These are phyloP conservation scores for Noctua fimbriata DNA, from an alignment of 2,888 invertebrate species.

Conservation along the genomic window DNA sequence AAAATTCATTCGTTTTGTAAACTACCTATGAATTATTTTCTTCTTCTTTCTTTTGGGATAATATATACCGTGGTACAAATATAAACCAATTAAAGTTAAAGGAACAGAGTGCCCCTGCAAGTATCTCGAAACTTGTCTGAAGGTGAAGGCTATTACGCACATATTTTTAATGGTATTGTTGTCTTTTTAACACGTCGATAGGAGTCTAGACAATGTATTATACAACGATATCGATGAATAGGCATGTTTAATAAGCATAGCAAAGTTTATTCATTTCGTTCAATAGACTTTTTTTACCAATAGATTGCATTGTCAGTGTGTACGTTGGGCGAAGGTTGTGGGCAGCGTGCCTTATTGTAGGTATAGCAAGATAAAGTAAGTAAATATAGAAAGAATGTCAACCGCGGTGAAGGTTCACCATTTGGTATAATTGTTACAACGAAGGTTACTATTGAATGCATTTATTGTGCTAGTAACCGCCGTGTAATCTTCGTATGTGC, in stretches of 20 bases:
- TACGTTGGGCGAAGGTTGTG: constrained; percentile 49
- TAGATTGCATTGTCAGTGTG: constrained; percentile 39
- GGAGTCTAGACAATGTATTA: not conserved
- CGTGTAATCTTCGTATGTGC: constrained; percentile 16
- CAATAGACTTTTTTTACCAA: constrained; percentile 25
- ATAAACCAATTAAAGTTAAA: not conserved
- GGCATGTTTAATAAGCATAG: not conserved
- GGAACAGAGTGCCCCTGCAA: not conserved
- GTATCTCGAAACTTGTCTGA: not conserved
- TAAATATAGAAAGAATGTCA: constrained; percentile 59
- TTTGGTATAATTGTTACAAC: constrained; percentile 55
- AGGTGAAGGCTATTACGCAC: not conserved
- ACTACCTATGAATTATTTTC: not conserved
- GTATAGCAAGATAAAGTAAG: constrained; percentile 62
- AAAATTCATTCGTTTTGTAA: not conserved
- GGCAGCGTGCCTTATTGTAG: constrained; percentile 28
- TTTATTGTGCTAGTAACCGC: constrained; percentile 18
- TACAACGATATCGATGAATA: not conserved
- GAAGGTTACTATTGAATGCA: constrained; percentile 60
- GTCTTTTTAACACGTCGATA: not conserved
- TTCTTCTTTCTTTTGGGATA: not conserved
- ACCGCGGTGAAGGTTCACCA: constrained; percentile 57
- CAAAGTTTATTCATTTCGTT: constrained; percentile 1
- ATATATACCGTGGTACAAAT: not conserved
- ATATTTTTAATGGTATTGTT: not conserved